These are phyloP conservation scores for Geotrypetes seraphini DNA, from an alignment of 2,797 vertebrate genomes.

Conservation along the genomic window DNA sequence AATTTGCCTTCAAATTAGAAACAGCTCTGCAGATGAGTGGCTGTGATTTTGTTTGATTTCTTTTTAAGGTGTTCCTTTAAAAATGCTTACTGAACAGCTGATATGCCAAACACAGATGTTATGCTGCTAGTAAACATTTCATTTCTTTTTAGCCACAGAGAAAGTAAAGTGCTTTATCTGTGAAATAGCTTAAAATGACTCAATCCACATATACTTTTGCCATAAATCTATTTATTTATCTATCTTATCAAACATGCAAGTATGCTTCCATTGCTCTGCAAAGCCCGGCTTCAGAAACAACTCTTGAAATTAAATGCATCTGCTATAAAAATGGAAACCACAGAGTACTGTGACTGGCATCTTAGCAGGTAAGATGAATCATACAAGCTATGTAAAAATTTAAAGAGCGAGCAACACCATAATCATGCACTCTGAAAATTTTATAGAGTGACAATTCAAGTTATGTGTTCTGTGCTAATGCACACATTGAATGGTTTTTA, in stretches of 20 bases:
- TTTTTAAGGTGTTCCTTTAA: slow-evolving; percentile 57
- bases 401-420: slow-evolving; percentile 38
- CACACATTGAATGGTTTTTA: slow-evolving; percentile 37
- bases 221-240: accelerated
- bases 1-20: slow-evolving; percentile 90
- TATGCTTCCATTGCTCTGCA: slow-evolving; percentile 18
- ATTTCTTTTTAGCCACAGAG: slow-evolving; percentile 39
- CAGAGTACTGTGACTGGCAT: slow-evolving; percentile 18
- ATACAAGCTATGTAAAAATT: slow-evolving; percentile 43
- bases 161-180: slow-evolving; percentile 31
- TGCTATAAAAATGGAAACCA: slow-evolving; percentile 21
- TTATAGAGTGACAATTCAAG: slow-evolving; percentile 55
- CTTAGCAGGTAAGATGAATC: slow-evolving; percentile 43
- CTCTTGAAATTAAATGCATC: slow-evolving; percentile 32
- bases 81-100: slow-evolving; percentile 50
- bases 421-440: slow-evolving; percentile 52
- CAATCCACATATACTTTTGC: slow-evolving; percentile 13
- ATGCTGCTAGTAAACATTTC: slow-evolving; percentile 48
- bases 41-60: slow-evolving; percentile 79
- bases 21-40: slow-evolving; percentile 80
- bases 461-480: slow-evolving; percentile 55
- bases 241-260: slow-evolving; percentile 10
- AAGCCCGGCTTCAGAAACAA: slow-evolving; percentile 21
- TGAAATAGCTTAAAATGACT: slow-evolving; percentile 29
- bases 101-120: slow-evolving; percentile 51